Conservation (phyloP, 1,140 invertebrate species). For the Grapholita molesta region DNA sequence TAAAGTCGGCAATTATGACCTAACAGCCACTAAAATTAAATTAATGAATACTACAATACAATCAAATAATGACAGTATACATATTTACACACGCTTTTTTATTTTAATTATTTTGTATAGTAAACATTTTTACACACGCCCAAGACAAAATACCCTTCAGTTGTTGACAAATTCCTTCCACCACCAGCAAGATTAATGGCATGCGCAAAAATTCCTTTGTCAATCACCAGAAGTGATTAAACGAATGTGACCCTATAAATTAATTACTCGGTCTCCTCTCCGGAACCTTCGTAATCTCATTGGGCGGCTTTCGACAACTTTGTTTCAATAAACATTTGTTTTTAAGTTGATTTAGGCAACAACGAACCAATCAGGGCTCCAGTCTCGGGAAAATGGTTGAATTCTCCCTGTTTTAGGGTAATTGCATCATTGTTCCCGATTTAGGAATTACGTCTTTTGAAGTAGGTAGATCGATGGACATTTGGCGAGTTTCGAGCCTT, state of each 20-base stretch:
- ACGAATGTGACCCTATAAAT: background rate
- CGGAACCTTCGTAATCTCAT: slow-evolving; percentile 5
- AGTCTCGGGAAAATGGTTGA: background rate
- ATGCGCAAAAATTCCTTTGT: slow-evolving; percentile 5
- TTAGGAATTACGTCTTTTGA: background rate
- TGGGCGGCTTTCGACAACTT: slow-evolving; percentile 5
- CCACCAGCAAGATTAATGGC: background rate
- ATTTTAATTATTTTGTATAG: background rate
- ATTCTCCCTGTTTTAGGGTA: background rate
- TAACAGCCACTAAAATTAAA: too few relatives aligned
- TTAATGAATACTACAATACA: too few relatives aligned
- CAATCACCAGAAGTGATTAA: background rate
- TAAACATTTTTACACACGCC: background rate
- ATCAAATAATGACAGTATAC: too few relatives aligned
- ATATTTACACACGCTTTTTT: too few relatives aligned
- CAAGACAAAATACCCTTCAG: background rate
- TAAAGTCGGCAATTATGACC: too few relatives aligned
- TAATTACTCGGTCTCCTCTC: slow-evolving; percentile 12
- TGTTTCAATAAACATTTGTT: slow-evolving; percentile 15
- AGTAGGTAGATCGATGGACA: background rate
- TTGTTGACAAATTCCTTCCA: background rate
- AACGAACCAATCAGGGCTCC: background rate
- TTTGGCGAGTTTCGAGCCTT: background rate
- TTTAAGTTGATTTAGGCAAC: slow-evolving; percentile 4
- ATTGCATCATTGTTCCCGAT: background rate